phyloP scores from a whole-genome alignment of 2,797 vertebrate species.

The Scleropages formosus region DNA sequence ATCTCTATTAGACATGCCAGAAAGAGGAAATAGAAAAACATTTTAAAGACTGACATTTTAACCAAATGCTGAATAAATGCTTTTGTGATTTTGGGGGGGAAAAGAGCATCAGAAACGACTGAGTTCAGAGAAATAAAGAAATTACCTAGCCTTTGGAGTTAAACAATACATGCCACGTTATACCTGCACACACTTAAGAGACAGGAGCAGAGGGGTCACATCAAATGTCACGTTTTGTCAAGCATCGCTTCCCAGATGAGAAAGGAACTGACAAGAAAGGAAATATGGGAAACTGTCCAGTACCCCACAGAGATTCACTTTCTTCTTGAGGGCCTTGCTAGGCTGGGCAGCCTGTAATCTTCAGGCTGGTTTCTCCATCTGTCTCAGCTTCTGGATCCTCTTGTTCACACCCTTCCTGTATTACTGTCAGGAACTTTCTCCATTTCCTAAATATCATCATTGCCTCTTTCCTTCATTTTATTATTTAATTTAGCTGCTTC shows the following conservation, averaged over 20 bases:
- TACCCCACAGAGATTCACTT: no score
- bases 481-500: no score
- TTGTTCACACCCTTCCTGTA: no score
- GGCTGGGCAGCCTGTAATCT: no score
- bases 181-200: slow-evolving; percentile 42
- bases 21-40: not conserved
- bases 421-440: no score
- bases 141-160: not conserved
- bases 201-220: slow-evolving; percentile 35
- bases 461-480: no score
- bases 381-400: no score
- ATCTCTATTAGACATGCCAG: not conserved
- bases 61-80: slow-evolving; percentile 60
- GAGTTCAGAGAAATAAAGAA: slow-evolving; percentile 23
- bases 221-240: slow-evolving; percentile 38
- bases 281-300: no score
- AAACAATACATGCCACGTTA: slow-evolving; percentile 40
- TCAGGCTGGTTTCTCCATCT: no score
- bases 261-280: no score
- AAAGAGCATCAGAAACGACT: slow-evolving; percentile 41
- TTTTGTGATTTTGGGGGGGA: slow-evolving; percentile 41
- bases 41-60: slow-evolving; percentile 35
- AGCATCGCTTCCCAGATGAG: not conserved
- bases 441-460: no score
- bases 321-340: no score